These are phyloP conservation scores for Cygnus olor DNA, from an alignment of 2,797 vertebrate genomes.

Conservation along the genomic window DNA sequence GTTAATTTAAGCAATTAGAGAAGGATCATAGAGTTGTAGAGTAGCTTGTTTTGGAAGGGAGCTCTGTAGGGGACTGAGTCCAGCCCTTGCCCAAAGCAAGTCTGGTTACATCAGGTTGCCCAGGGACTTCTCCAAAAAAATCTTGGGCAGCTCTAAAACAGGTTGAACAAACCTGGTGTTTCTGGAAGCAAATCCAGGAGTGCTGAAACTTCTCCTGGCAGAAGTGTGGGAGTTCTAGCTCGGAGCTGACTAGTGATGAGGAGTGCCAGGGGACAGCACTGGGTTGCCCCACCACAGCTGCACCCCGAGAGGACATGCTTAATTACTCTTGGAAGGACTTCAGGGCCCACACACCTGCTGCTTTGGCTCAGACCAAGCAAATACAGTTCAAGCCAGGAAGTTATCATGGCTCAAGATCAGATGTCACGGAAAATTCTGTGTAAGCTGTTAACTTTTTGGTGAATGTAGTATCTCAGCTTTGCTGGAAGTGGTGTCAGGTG, in stretches of 20 bases:
- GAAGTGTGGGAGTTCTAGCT: not conserved
- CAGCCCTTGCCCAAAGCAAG: not conserved
- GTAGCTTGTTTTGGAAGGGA: not conserved
- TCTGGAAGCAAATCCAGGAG: not conserved
- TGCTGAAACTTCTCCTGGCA: not conserved
- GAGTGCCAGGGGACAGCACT: fast-evolving
- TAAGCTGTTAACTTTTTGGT: not conserved
- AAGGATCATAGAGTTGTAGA: not conserved
- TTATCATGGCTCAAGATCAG: not conserved
- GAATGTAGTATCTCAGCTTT: not conserved
- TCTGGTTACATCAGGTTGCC: not conserved
- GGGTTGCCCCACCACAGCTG: not conserved
- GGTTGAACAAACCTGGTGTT: not conserved
- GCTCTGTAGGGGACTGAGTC: fast-evolving
- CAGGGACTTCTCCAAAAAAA: not conserved
- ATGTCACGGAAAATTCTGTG: not conserved
- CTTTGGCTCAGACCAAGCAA: not conserved
- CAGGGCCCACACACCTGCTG: not conserved
- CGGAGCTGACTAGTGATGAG: not conserved
- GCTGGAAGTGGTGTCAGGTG: not conserved
- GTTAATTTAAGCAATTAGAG: not conserved
- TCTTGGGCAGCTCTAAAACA: not conserved
- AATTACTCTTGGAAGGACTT: not conserved
- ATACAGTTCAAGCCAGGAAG: not conserved
- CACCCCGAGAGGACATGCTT: not conserved